Conservation (phyloP, 2,888 invertebrate genomes). For the Prosapia bicincta region DNA sequence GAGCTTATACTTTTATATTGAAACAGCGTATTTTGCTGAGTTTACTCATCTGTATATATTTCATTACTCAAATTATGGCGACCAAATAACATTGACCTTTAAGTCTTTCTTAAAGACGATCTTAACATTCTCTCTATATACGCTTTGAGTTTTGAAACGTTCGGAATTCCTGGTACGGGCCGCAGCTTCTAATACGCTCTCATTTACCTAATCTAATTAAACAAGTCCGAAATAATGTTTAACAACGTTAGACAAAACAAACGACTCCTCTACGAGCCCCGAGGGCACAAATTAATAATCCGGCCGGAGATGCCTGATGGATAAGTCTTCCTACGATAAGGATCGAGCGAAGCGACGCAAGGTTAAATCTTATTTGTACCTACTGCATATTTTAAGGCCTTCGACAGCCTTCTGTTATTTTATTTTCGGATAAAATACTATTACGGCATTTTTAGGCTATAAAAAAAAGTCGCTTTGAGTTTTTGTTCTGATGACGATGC, state of each 20-base stretch:
- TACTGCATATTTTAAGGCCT: not conserved
- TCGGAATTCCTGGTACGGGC: not conserved
- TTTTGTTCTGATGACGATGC: not conserved
- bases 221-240: not conserved
- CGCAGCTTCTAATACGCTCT: not conserved
- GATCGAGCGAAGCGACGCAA: not conserved
- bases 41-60: too few species aligned
- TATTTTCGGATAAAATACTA: not conserved
- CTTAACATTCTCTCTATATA: too few species aligned
- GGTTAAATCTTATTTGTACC: not conserved
- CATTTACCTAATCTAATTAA: constrained; percentile 2
- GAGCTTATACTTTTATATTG: too few species aligned
- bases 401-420: not conserved
- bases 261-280: not conserved
- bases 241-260: constrained; percentile 2
- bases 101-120: too few species aligned
- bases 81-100: not conserved
- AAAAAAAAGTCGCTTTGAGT: not conserved
- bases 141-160: not conserved
- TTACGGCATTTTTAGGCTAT: not conserved
- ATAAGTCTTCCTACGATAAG: not conserved
- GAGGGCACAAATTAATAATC: not conserved
- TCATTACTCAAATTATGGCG: not conserved
- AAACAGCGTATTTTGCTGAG: too few species aligned
- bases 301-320: not conserved